phyloP scores from a whole-genome alignment of 2,113 vertebrate genomes.

The Microtus richardsoni region DNA sequence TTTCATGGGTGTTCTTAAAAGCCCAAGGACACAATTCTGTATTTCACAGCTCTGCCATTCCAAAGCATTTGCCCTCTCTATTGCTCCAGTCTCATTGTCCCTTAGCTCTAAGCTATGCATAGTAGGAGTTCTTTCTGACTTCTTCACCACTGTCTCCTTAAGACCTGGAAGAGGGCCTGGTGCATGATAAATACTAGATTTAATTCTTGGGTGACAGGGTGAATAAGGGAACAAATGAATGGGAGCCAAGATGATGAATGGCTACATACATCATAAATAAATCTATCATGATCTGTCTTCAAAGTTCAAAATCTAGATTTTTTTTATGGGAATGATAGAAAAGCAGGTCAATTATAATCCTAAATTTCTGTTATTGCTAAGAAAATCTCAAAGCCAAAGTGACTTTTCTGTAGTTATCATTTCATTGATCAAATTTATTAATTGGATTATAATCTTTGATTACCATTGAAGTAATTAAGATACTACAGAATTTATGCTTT shows the following conservation, averaged over 20 bases:
- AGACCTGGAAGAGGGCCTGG: neutral
- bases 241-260: neutral
- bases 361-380: constrained; percentile 18
- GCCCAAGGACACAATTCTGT: neutral
- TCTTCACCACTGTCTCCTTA: neutral
- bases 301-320: constrained; percentile 50
- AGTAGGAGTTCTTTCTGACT: neutral
- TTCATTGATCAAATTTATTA: constrained; percentile 5
- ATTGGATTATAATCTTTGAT: neutral
- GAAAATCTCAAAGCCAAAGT: constrained; percentile 42
- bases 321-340: neutral
- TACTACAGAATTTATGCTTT: neutral
- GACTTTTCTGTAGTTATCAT: neutral
- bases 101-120: neutral
- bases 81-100: neutral
- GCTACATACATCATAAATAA: neutral
- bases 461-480: neutral
- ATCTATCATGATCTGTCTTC: neutral
- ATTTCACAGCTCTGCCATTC: neutral
- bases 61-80: neutral
- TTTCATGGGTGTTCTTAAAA: neutral
- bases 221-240: neutral
- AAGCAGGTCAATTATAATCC: neutral
- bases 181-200: neutral
- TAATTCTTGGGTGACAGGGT: neutral